A percentile compares a stretch with the other conserved stretches of the same genome.
Conservation (phyloP, 2,797 vertebrate species). For the Sebastiscus tertius region DNA sequence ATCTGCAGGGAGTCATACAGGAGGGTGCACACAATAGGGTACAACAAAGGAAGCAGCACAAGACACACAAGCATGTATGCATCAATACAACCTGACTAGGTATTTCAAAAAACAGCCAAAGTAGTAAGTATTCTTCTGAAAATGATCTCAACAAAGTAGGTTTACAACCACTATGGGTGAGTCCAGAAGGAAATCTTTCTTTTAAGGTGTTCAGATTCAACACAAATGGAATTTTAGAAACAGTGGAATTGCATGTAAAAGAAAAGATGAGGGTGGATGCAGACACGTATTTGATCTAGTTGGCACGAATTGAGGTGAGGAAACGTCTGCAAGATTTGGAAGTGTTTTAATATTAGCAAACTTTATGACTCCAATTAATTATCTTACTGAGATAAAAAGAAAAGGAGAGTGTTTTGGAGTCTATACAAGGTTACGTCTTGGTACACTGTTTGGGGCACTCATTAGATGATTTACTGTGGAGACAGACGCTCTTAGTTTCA, state of each 20-base stretch:
- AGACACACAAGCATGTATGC: neutral
- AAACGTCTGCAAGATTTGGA: neutral
- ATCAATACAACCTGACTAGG: neutral
- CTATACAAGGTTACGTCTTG: neutral
- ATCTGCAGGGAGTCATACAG: conserved; percentile 79
- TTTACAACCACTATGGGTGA: neutral
- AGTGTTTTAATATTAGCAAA: neutral
- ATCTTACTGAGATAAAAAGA: neutral
- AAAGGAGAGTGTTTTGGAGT: neutral
- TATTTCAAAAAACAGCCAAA: neutral
- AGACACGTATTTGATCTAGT: neutral
- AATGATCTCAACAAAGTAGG: neutral
- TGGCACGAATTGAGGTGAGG: neutral
- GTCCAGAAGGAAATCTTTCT: neutral
- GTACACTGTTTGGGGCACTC: neutral
- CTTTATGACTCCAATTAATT: neutral
- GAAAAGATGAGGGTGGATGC: neutral
- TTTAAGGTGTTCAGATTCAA: neutral
- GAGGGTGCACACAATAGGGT: conserved; percentile 30
- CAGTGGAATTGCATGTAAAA: neutral
- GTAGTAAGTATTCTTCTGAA: neutral
- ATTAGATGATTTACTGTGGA: no score
- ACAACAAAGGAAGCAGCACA: conserved; percentile 22
- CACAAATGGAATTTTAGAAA: neutral
- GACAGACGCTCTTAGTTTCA: no score